These are phyloP conservation scores for Ferrisia virgata DNA, from an alignment of 2,888 invertebrate genomes.

Conservation along the genomic window DNA sequence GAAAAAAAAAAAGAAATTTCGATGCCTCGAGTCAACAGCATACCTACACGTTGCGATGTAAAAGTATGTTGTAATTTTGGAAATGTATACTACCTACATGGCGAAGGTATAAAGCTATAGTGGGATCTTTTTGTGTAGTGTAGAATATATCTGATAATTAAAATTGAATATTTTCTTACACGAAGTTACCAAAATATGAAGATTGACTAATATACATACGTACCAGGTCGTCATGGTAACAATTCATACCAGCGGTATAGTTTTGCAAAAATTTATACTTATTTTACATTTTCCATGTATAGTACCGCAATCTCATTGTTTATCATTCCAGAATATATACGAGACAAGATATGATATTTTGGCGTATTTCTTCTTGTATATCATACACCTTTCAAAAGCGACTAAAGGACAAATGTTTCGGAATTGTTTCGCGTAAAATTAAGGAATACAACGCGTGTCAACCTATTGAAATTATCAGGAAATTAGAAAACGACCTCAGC, in stretches of 20 bases:
- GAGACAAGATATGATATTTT: not conserved
- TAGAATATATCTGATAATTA: slow-evolving; percentile 6
- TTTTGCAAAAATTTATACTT: not conserved
- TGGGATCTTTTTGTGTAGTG: not conserved
- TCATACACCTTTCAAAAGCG: not conserved
- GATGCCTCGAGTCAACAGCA: not conserved
- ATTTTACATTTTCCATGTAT: not conserved
- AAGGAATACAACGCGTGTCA: not conserved
- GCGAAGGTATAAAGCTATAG: not conserved
- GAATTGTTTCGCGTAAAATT: too few relatives aligned
- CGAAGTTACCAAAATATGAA: not conserved
- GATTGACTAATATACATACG: slow-evolving; percentile 8
- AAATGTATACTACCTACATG: too few relatives aligned
- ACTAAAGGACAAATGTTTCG: not conserved
- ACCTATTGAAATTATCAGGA: not conserved
- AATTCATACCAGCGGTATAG: not conserved
- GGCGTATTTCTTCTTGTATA: not conserved
- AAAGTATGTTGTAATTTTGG: not conserved
- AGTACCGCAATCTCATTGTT: not conserved
- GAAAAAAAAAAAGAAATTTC: not conserved
- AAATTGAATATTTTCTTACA: slow-evolving; percentile 12
- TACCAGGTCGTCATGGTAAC: slow-evolving; percentile 27
- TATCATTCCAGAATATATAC: not conserved
- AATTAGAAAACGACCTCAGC: too few relatives aligned
- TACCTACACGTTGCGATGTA: too few relatives aligned